Evolutionary conservation across 1,140 invertebrate genomes (phyloP).

Genomic region (Saccostrea echinata): DNA sequence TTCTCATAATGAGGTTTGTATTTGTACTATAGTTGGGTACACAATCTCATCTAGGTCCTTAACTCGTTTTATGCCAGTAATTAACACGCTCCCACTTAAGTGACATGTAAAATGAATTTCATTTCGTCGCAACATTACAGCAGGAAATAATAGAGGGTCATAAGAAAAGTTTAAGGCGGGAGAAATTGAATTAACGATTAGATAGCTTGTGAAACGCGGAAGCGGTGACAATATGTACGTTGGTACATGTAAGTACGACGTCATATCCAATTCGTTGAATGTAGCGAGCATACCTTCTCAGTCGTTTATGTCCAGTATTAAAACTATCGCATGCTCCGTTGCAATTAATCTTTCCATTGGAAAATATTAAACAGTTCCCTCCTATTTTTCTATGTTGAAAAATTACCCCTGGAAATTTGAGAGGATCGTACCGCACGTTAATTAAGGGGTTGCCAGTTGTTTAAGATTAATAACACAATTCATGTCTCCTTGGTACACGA

Average conservation of each 20-base stretch:
- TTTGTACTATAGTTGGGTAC: slow-evolving; percentile 15
- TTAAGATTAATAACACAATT: slow-evolving; percentile 17
- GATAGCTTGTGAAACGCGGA: slow-evolving; percentile 38
- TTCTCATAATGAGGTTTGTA: slow-evolving; percentile 29
- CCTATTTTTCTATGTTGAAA: slow-evolving; percentile 46
- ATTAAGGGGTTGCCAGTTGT: not conserved
- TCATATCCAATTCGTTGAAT: slow-evolving; percentile 41
- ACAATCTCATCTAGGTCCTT: slow-evolving; percentile 19
- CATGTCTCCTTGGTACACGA: not conserved
- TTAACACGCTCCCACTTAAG: slow-evolving; percentile 41
- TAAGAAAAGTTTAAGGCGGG: slow-evolving; percentile 16
- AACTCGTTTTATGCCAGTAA: slow-evolving; percentile 40
- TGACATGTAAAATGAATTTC: slow-evolving; percentile 45
- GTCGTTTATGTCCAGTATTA: slow-evolving; percentile 21
- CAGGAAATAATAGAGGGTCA: slow-evolving; percentile 49
- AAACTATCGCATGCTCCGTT: slow-evolving; percentile 39
- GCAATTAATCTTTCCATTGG: slow-evolving; percentile 48
- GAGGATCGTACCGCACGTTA: slow-evolving; percentile 37
- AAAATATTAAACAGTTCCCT: slow-evolving; percentile 51
- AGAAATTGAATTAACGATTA: slow-evolving; percentile 6
- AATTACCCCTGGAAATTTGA: slow-evolving; percentile 7
- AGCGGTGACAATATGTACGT: slow-evolving; percentile 41
- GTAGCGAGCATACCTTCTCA: slow-evolving; percentile 46
- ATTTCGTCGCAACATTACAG: slow-evolving; percentile 41
- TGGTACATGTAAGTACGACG: slow-evolving; percentile 2